These are phyloP conservation scores for Oxyura jamaicensis DNA, from an alignment of 2,113 vertebrate species.

Conservation along the genomic window DNA sequence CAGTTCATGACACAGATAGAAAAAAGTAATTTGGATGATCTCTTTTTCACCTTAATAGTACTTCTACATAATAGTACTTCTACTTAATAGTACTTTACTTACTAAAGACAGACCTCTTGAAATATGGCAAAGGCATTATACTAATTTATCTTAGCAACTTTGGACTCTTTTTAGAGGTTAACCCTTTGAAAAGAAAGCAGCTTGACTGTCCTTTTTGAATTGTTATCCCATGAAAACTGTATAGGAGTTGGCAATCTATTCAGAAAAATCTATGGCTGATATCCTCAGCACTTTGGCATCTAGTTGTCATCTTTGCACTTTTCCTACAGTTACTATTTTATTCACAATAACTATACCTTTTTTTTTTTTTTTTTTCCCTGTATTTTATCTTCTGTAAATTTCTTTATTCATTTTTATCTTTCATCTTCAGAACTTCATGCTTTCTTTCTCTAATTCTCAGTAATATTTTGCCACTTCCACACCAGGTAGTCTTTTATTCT, in stretches of 20 bases:
- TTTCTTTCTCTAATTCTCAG: constrained; percentile 45
- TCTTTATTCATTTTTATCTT: constrained; percentile 29
- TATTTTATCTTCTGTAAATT: constrained; percentile 21
- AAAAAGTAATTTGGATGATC: background rate
- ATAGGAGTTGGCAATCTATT: constrained; percentile 12
- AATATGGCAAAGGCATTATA: background rate
- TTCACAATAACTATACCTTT: background rate
- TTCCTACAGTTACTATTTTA: constrained; percentile 19
- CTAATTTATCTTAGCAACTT: constrained; percentile 45
- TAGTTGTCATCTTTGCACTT: constrained; percentile 29
- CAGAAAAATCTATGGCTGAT: constrained; percentile 33
- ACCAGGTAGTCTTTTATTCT: constrained; percentile 8
- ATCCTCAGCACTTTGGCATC: background rate
- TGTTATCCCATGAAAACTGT: background rate
- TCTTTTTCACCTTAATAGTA: background rate
- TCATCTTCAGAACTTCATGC: constrained; percentile 17
- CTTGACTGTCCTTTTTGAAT: constrained; percentile 46
- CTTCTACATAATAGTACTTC: background rate
- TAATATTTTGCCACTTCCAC: constrained; percentile 2
- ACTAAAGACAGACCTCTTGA: background rate
- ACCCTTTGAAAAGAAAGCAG: constrained; percentile 32
- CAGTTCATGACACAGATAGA: background rate
- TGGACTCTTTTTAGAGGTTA: constrained; percentile 13
- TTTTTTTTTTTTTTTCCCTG: background rate
- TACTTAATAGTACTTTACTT: background rate